A percentile compares a stretch with the other conserved stretches of the same genome.
phyloP scores from a whole-genome alignment of 2,888 invertebrate genomes.

The Cryptocephalus moraei region DNA sequence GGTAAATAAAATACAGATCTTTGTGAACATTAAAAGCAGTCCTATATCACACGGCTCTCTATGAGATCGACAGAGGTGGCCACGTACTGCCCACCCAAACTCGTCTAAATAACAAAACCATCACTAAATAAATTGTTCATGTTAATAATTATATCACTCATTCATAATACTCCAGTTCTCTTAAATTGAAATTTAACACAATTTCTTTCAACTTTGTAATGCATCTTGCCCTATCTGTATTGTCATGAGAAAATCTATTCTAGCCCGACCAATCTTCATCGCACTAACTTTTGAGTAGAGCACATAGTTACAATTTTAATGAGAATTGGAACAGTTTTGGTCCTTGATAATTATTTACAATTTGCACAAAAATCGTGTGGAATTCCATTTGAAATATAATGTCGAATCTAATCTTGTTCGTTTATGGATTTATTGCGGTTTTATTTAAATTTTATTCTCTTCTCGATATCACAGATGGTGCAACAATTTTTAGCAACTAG shows the following conservation, averaged over 20 bases:
- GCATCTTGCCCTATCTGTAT: constrained; percentile 28
- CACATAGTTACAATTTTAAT: constrained; percentile 12
- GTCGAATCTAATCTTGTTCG: too few species aligned
- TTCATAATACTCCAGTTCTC: constrained; percentile 25
- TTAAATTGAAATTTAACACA: constrained; percentile 8
- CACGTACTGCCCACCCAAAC: background rate
- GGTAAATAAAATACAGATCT: constrained; percentile 37
- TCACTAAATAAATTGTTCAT: constrained; percentile 27
- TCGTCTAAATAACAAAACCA: constrained; percentile 20
- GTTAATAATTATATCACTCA: constrained; percentile 28
- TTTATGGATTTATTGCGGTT: too few species aligned
- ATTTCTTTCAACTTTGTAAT: constrained; percentile 12
- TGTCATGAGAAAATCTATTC: constrained; percentile 30
- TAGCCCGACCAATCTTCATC: constrained; percentile 13
- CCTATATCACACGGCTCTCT: constrained; percentile 38
- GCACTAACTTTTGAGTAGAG: constrained; percentile 16
- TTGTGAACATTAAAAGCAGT: constrained; percentile 37
- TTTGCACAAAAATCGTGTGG: background rate
- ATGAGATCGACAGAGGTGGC: constrained; percentile 34
- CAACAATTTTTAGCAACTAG: too few species aligned
- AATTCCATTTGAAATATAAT: too few species aligned
- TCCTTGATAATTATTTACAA: constrained; percentile 3
- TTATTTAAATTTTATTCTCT: too few species aligned
- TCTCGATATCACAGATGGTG: too few species aligned
- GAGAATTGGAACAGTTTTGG: constrained; percentile 4